Evolutionary conservation across 2,797 vertebrate genomes (phyloP).

Genomic region (Limnodromus scolopaceus): DNA sequence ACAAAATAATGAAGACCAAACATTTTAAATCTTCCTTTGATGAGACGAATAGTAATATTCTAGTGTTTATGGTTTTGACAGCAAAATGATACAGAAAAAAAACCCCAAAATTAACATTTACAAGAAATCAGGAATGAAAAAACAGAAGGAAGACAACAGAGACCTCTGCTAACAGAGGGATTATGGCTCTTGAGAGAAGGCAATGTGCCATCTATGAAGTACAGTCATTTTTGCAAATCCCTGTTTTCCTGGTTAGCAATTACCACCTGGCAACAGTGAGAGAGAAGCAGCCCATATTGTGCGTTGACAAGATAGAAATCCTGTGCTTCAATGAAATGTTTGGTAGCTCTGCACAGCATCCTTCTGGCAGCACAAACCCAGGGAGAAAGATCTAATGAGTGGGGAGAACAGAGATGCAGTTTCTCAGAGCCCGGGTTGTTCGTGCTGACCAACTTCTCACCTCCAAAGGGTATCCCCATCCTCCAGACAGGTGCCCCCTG

Average conservation of each 20-base stretch:
- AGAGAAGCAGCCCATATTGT: background rate
- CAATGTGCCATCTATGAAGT: background rate
- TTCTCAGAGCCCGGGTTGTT: background rate
- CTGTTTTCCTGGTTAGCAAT: background rate
- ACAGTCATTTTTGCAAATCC: background rate
- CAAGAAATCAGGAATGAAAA: background rate
- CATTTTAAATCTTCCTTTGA: background rate
- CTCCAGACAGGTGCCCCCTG: rapidly evolving
- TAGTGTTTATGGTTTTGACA: background rate
- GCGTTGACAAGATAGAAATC: background rate
- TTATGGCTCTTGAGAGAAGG: background rate
- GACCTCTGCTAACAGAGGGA: background rate
- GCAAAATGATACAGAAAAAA: background rate
- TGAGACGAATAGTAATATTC: background rate
- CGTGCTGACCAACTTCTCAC: background rate
- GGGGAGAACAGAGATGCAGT: rapidly evolving
- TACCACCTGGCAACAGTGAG: background rate
- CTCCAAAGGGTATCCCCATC: background rate
- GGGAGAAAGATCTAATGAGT: background rate
- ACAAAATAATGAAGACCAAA: background rate
- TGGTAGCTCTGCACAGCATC: background rate
- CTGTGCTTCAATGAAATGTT: background rate
- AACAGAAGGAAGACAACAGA: background rate
- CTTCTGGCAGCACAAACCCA: background rate
- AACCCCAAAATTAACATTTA: background rate